Percentiles rank a stretch among this genome's conserved stretches.
Evolutionary conservation across 2,113 vertebrate genomes (phyloP).

Genomic region (Colossoma macropomum): DNA sequence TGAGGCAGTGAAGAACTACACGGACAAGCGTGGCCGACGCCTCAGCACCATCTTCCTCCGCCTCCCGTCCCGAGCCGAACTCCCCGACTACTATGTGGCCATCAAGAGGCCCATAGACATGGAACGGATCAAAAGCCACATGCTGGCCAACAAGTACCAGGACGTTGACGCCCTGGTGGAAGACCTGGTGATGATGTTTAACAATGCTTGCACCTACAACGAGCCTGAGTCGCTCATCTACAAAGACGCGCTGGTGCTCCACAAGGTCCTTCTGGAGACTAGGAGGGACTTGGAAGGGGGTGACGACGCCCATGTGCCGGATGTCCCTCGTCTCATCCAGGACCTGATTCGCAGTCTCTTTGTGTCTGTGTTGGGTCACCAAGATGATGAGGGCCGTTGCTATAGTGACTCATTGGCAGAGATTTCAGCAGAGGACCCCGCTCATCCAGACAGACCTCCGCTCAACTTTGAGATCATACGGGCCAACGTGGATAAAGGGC

Average conservation of each 20-base stretch:
- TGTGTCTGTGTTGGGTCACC: conserved; percentile 96
- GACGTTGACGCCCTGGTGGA: conserved; percentile 97
- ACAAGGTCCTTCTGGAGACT: conserved; percentile 93
- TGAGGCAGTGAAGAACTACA: conserved; percentile 97
- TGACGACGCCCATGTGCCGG: conserved; percentile 92
- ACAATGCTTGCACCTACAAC: conserved; percentile 98
- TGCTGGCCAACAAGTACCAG: conserved; percentile 98
- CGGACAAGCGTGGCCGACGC: conserved; percentile 95
- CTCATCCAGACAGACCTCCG: conserved; percentile 83
- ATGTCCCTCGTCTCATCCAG: conserved; percentile 93
- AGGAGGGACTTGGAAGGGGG: conserved; percentile 93
- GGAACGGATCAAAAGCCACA: conserved; percentile 97
- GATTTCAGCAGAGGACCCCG: conserved; percentile 89
- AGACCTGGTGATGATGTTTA: conserved; percentile 99
- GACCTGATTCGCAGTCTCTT: conserved; percentile 98
- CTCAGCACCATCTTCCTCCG: conserved; percentile 97
- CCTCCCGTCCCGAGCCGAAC: conserved; percentile 93
- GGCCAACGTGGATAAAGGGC: conserved; percentile 90
- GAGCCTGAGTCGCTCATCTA: conserved; percentile 98
- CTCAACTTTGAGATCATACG: conserved; percentile 96
- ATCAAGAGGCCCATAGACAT: conserved; percentile 98
- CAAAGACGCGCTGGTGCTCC: conserved; percentile 93
- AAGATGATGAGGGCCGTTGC: conserved; percentile 98
- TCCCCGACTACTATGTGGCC: conserved; percentile 97
- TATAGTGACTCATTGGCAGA: conserved; percentile 98